Evolutionary conservation across 2,113 vertebrate species (phyloP).

Genomic region (Lamprotornis superbus): DNA sequence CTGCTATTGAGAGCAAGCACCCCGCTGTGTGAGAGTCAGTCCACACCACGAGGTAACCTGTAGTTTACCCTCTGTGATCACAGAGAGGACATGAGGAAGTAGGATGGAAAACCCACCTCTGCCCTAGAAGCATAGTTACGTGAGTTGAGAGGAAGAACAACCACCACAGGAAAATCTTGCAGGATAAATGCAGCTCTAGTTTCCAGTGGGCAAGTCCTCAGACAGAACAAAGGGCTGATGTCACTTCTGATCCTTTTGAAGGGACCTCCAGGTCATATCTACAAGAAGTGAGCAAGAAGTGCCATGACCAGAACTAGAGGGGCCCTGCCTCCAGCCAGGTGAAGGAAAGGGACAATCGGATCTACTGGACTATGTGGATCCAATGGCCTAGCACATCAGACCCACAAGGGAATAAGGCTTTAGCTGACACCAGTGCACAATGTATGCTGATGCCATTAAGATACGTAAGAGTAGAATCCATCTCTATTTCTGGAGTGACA

Average conservation of each 20-base stretch:
- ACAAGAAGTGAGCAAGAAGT: not conserved
- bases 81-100: not conserved
- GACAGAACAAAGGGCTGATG: not conserved
- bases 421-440: not conserved
- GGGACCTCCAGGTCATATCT: not conserved
- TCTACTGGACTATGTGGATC: not conserved
- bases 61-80: not conserved
- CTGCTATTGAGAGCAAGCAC: not conserved
- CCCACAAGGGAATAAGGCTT: not conserved
- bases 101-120: not conserved
- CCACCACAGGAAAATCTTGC: not conserved
- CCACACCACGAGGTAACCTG: not conserved
- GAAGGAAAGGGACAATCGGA: not conserved
- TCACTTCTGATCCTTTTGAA: not conserved
- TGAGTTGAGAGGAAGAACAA: not conserved
- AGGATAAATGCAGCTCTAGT: not conserved
- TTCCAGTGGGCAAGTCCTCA: not conserved
- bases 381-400: not conserved
- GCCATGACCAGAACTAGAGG: not conserved
- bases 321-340: not conserved
- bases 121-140: not conserved
- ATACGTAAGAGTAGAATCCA: not conserved
- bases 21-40: too few relatives aligned
- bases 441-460: not conserved
- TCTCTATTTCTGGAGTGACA: not conserved